A percentile compares a stretch with the other conserved stretches of the same genome.
Conservation (phyloP, 2,113 vertebrate genomes). For the Laterallus jamaicensis region DNA sequence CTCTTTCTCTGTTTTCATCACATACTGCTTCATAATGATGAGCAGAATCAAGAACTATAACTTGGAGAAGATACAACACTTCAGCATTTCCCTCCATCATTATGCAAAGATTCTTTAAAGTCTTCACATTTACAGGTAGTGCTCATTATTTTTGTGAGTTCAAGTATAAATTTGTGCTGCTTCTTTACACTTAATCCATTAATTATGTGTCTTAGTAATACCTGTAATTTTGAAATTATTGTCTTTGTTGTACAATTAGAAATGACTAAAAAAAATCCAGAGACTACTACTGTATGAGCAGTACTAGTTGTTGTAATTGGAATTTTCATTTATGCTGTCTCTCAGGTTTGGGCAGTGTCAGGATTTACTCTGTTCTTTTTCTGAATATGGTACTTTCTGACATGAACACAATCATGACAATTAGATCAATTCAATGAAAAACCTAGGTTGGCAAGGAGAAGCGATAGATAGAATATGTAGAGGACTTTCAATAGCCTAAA, state of each 20-base stretch:
- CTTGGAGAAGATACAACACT: not conserved
- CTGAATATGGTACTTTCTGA: not conserved
- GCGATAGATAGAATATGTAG: not conserved
- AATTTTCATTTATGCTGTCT: not conserved
- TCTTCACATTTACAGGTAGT: not conserved
- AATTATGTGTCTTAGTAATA: not conserved
- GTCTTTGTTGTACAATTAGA: not conserved
- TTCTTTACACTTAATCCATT: not conserved
- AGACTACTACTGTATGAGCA: not conserved
- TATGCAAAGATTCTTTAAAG: not conserved
- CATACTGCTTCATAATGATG: not conserved
- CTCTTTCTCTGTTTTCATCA: not conserved
- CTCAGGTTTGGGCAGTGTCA: not conserved
- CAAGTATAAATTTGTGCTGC: not conserved
- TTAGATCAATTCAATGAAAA: not conserved
- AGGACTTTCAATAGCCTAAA: not conserved
- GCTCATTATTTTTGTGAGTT: not conserved
- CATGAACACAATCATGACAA: not conserved
- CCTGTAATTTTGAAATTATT: not conserved
- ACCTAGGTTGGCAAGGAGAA: not conserved
- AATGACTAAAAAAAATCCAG: not conserved
- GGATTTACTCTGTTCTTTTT: not conserved
- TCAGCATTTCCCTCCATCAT: not conserved
- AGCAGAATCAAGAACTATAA: not conserved
- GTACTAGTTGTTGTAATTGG: not conserved